These are phyloP conservation scores for Strongylocentrotus purpuratus DNA, from an alignment of 35 echinoderm and acorn worm species.

Conservation along the genomic window DNA sequence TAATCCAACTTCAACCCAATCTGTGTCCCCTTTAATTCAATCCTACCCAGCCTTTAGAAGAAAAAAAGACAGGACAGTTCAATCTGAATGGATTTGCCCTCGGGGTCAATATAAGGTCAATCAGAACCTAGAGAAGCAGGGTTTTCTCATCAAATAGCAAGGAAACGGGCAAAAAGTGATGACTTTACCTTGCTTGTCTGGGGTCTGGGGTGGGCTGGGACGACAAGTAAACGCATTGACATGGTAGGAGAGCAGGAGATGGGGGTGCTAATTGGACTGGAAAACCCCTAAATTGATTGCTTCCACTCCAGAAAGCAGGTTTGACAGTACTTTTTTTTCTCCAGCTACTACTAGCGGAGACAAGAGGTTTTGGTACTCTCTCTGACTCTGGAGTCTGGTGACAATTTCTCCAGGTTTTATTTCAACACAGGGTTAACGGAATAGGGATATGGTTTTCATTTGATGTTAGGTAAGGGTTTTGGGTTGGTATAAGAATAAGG, in stretches of 20 bases:
- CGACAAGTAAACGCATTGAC: slow-evolving; percentile 21
- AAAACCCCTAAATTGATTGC: not conserved
- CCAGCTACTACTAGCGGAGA: too few relatives aligned
- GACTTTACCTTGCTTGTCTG: slow-evolving; percentile 21
- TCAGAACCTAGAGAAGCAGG: not conserved
- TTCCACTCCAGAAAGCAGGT: slow-evolving; percentile 13
- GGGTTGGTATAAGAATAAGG: too few relatives aligned
- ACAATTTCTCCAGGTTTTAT: too few relatives aligned
- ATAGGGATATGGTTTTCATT: too few relatives aligned
- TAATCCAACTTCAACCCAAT: too few relatives aligned
- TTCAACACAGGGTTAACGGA: too few relatives aligned
- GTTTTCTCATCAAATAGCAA: not conserved
- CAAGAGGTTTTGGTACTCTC: too few relatives aligned
- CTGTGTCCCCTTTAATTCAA: not conserved
- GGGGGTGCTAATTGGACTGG: slow-evolving; percentile 25
- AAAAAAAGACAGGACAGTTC: not conserved
- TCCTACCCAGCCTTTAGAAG: not conserved
- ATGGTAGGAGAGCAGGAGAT: not conserved
- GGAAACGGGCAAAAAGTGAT: not conserved
- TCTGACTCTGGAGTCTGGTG: too few relatives aligned
- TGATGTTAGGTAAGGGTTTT: too few relatives aligned
- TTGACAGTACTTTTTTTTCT: not conserved
- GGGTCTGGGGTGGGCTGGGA: not conserved
- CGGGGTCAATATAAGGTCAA: not conserved
- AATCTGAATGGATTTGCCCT: not conserved